Conservation (phyloP, 2,888 invertebrate genomes). For the Acheta domesticus region DNA sequence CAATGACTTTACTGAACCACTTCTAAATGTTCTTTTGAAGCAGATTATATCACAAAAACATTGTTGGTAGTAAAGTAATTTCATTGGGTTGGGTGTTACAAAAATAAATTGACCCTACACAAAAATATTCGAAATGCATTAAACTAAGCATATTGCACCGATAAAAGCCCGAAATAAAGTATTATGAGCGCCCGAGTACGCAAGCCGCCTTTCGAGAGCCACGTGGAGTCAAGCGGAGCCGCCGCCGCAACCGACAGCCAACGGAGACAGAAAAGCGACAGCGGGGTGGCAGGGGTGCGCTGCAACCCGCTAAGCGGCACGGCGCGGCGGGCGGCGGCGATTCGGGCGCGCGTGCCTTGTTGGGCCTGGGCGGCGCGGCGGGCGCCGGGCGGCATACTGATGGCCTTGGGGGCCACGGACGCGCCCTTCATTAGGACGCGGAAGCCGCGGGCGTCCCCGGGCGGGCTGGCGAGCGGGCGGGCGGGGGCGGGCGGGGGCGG, state of each 20-base stretch:
- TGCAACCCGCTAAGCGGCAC: neutral
- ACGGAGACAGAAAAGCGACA: neutral
- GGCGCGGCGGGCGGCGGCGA: neutral
- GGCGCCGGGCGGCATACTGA: neutral
- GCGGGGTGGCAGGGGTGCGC: neutral
- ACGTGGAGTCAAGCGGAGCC: too few species aligned
- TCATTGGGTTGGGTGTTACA: too few species aligned
- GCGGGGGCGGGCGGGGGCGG: neutral
- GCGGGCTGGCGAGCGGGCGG: neutral
- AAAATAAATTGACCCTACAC: too few species aligned
- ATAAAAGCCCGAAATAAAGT: too few species aligned
- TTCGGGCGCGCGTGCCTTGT: neutral
- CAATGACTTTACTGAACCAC: too few species aligned
- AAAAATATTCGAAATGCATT: too few species aligned
- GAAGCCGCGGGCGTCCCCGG: neutral
- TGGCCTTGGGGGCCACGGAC: neutral
- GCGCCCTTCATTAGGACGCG: slow-evolving; percentile 1
- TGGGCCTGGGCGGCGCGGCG: neutral
- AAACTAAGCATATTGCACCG: too few species aligned
- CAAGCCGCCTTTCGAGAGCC: too few species aligned
- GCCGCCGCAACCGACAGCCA: neutral
- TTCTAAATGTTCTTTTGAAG: too few species aligned
- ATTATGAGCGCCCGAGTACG: too few species aligned
- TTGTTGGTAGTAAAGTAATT: too few species aligned
- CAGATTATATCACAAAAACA: too few species aligned